Conservation (phyloP, 1,140 invertebrate genomes). For the Scaptomyza pallida region DNA sequence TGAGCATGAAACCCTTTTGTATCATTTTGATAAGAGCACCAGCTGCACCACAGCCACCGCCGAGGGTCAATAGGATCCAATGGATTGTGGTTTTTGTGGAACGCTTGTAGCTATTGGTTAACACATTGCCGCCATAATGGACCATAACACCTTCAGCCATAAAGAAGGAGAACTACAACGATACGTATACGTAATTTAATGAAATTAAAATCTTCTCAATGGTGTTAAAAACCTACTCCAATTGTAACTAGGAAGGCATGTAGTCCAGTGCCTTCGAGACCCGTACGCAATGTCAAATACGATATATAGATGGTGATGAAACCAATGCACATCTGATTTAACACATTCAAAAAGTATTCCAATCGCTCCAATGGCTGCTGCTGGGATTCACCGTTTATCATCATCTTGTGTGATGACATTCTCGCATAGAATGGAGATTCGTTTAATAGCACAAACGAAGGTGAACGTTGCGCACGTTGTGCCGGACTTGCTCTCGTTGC, state of each 20-base stretch:
- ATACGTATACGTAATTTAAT: background rate
- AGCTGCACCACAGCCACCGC: conserved; percentile 68
- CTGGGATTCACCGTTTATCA: conserved; percentile 34
- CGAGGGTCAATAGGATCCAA: conserved; percentile 71
- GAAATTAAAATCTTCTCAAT: background rate
- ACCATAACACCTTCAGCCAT: conserved; percentile 82
- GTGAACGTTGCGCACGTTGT: conserved; percentile 18
- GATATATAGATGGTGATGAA: conserved; percentile 81
- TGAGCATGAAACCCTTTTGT: conserved; percentile 62
- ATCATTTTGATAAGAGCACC: conserved; percentile 74
- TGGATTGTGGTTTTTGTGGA: conserved; percentile 77
- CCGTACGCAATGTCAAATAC: conserved; percentile 64
- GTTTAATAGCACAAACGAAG: conserved; percentile 46
- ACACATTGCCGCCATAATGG: conserved; percentile 71
- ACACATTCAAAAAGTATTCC: conserved; percentile 67
- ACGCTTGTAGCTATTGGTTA: conserved; percentile 66
- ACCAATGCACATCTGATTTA: conserved; percentile 80
- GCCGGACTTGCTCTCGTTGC: conserved; percentile 19
- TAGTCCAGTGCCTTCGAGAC: conserved; percentile 50
- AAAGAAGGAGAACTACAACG: conserved; percentile 69
- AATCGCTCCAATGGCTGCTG: conserved; percentile 44
- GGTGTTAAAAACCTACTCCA: conserved; percentile 67
- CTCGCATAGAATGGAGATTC: conserved; percentile 51
- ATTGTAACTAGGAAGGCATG: conserved; percentile 80
- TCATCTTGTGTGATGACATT: conserved; percentile 52